Evolutionary conservation across 1,140 invertebrate species (phyloP), one percentile per base, ranked within the genome.

Genomic region (Agraylea sexmaculata): DNA sequence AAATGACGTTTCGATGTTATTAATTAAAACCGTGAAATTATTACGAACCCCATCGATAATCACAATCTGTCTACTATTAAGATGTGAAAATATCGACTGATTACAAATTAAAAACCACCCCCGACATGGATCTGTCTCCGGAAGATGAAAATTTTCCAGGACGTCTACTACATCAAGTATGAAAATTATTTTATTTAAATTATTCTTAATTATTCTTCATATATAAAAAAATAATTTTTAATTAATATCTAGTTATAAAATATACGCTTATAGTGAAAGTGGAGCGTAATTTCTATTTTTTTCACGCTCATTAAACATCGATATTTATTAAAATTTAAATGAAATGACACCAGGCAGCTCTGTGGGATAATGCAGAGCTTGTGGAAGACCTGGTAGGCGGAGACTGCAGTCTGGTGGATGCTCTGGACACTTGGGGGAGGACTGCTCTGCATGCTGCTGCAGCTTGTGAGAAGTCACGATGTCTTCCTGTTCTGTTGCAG

Each of bases 331-430:
- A 23, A 49, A 38, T 30, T 34, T 30, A n/a, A 13, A 34, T 37
- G 1, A n/a, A n/a, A 18, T 42, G 36, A 21, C 21, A 50, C 19
- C 52, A 87, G 75, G 87, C 87, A 12, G 86, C 87, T 3, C 58
- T 93, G 15, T 94, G 87, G 85, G 86, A 92, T 60, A 92, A 92
- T 57, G 75, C 80, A 8, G 88, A 92, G 53, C 67, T 93, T 1
- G 62, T 92, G 18, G 75, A 81, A 56, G 88, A 91, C 62, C 62
- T 94, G 21, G 52, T 94, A 2, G 69, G 77, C 37, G 83, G 79
- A 2, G 58, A 72, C 18, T 59, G 64, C n/a, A 72, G 77, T 31
- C 57, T 61, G 38, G 75, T 87, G 12, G 80, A 90, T 59, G 76
- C 74, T 33, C 71, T 74, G 39, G 86, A 90, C 57, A 73, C 74